A percentile compares a stretch with the other conserved stretches of the same genome.
phyloP scores from a whole-genome alignment of 2,888 invertebrate genomes.

The Dioctria rufipes region DNA sequence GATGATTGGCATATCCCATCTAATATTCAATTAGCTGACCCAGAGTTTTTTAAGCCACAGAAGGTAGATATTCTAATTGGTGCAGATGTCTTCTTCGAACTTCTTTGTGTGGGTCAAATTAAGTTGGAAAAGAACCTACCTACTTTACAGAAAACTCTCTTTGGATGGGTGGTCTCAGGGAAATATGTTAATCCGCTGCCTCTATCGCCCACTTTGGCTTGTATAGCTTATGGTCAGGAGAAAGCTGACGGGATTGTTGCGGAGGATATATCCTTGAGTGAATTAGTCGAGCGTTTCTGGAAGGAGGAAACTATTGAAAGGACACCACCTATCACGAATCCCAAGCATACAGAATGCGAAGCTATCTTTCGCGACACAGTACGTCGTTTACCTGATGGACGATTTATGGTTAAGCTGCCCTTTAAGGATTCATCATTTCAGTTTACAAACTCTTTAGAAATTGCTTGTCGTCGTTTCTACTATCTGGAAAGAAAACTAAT shows the following conservation, averaged over 20 bases:
- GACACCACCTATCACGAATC: neutral
- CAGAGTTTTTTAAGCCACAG: no score
- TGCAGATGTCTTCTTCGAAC: no score
- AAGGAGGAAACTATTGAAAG: neutral
- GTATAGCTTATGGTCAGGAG: neutral
- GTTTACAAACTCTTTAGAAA: neutral
- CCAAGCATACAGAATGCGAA: no score
- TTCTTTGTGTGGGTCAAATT: slow-evolving; percentile 1
- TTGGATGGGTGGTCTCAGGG: slow-evolving; percentile 12
- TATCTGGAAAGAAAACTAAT: neutral
- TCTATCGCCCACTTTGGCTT: neutral
- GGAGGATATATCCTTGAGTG: neutral
- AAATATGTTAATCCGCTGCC: neutral
- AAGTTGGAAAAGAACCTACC: neutral
- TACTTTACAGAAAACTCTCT: no score
- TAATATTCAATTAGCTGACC: no score
- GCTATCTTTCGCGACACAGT: no score
- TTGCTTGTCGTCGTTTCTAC: neutral
- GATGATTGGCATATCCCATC: no score
- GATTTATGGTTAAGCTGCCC: neutral
- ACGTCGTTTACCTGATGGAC: no score
- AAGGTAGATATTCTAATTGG: no score
- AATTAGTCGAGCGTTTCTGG: slow-evolving; percentile 26
- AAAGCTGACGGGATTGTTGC: neutral
- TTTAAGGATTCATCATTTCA: neutral